Evolutionary conservation across 2,888 invertebrate species (phyloP), one percentile per base, ranked within the genome.

Genomic region (Apodemia mormo): DNA sequence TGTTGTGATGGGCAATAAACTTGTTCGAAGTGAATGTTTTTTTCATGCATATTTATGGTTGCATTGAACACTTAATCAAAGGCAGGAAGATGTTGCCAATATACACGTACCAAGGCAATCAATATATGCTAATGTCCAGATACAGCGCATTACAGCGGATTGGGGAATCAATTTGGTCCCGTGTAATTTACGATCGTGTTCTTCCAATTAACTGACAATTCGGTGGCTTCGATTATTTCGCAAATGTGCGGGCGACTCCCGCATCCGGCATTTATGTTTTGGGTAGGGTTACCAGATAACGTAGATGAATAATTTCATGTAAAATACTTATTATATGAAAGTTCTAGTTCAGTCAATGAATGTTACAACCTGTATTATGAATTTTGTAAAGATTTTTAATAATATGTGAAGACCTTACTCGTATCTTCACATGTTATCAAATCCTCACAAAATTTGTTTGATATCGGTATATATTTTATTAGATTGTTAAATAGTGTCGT

Each of bases 211-310:
- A 90, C 91, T 88, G 90, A 86, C 90, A 89, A 92, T 92, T 92
- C 92, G 90, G 92, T 91, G 90, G 92, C 90, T 90, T 88, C 89
- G 91, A 90, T 92, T 89, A 90, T 92, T 92, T 91, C 87, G 92
- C 90, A 89, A 89, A 90, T 85, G 90, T 88, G 88, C 89, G 90
- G 90, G 89, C 87, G 90, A 88, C 89, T 90, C 92, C 92, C 92
- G 92, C 93, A 93, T 93, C 93, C 93, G 92, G 92, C 87, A 88
- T 92, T 93, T 93, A 92, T 83, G 54, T 29, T 49, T 49, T 12
- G 49, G 22, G 22, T 49, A 68, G 30, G 58, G 58, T 58, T 58
- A 58, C 30, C 30, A 30, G 30, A 29, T 30, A 30, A 22, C 22
- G 22, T 22, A 22, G 22, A 33, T 33, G 4, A 33, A 33, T 33